Conservation (phyloP, 2,797 vertebrate genomes). For the Coreius guichenoti region DNA sequence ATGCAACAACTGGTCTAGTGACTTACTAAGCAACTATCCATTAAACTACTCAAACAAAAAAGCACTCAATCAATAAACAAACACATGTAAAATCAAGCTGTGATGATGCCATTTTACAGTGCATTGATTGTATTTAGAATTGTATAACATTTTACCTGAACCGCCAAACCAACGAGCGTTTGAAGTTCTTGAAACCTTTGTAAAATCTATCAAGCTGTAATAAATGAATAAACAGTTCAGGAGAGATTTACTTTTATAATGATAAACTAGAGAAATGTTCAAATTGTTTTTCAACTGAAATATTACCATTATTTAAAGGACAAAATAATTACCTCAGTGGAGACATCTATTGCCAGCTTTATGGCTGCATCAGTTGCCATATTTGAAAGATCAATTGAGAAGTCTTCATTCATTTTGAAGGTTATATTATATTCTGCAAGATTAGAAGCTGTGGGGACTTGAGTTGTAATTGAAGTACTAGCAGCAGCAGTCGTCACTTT, state of each 20-base stretch:
- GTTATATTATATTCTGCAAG: not conserved
- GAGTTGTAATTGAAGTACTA: not conserved
- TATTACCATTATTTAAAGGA: not conserved
- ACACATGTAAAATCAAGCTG: not conserved
- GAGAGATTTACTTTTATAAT: not conserved
- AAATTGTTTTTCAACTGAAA: not conserved
- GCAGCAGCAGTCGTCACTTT: too few species aligned
- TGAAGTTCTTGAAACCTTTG: rapidly evolving
- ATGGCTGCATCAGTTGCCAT: rapidly evolving
- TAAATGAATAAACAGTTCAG: not conserved
- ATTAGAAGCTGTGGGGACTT: rapidly evolving
- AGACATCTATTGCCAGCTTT: rapidly evolving
- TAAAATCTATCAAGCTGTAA: not conserved
- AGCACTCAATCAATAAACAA: not conserved
- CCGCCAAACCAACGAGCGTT: rapidly evolving
- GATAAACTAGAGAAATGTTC: not conserved
- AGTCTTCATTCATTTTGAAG: not conserved
- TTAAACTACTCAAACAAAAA: not conserved
- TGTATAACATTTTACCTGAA: not conserved
- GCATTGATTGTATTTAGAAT: not conserved
- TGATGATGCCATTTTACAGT: not conserved
- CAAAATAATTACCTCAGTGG: not conserved
- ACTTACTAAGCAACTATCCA: not conserved
- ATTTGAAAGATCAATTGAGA: not conserved
- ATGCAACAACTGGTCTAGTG: not conserved